A percentile compares a stretch with the other conserved stretches of the same genome.
Evolutionary conservation across 2,113 vertebrate species (phyloP).

Genomic region (Baryphthengus martii): DNA sequence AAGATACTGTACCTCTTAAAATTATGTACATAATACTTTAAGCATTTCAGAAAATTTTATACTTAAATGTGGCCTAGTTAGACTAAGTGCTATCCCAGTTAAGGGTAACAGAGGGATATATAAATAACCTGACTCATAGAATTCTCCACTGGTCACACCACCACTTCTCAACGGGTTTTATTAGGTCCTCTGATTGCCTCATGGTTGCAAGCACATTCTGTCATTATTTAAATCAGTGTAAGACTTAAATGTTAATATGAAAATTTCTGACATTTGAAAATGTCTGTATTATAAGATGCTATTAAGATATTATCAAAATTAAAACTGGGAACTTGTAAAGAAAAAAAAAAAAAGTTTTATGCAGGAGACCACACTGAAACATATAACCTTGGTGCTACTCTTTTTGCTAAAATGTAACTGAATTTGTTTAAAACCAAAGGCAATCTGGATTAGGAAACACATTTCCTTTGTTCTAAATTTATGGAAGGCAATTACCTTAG

Average conservation of each 20-base stretch:
- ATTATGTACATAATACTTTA: not conserved
- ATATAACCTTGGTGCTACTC: not conserved
- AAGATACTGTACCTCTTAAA: not conserved
- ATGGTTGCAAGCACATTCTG: not conserved
- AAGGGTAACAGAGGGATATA: not conserved
- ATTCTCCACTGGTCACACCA: not conserved
- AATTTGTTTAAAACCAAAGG: not conserved
- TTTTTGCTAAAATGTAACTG: not conserved
- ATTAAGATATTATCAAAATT: not conserved
- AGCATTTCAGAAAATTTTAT: not conserved
- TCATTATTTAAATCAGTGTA: not conserved
- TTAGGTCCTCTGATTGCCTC: not conserved
- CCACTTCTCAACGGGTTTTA: not conserved
- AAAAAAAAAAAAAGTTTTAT: too few species aligned
- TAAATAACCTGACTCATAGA: not conserved
- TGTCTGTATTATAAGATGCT: not conserved
- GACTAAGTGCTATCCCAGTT: not conserved
- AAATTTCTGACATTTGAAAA: not conserved
- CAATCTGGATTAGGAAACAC: not conserved
- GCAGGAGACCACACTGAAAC: not conserved
- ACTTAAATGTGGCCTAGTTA: not conserved
- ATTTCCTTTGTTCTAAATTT: constrained; percentile 12
- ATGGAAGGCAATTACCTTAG: not conserved
- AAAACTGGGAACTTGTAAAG: not conserved
- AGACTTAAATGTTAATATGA: not conserved